Conservation (phyloP, 2,797 vertebrate species). For the Enteromius afrohamiltoni region DNA sequence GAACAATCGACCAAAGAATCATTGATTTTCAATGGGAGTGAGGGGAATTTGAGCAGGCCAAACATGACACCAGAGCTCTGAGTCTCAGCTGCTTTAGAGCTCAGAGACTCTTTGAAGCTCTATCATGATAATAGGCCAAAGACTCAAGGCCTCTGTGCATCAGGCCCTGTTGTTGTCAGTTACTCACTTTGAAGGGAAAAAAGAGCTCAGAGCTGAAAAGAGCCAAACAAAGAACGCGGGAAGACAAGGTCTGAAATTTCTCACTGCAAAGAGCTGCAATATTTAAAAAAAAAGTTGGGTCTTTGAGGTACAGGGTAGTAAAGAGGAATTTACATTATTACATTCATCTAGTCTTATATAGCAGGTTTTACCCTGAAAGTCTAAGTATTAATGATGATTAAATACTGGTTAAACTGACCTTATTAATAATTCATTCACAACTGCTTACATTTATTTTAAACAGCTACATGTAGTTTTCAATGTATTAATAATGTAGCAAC, state of each 20-base stretch:
- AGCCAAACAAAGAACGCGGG: conserved; percentile 51
- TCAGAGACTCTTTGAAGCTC: conserved; percentile 70
- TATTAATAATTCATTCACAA: not conserved
- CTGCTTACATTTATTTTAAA: not conserved
- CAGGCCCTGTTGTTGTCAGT: conserved; percentile 70
- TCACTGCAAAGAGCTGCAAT: conserved; percentile 8
- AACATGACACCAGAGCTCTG: conserved; percentile 65
- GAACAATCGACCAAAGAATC: conserved; percentile 77
- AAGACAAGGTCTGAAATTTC: conserved; percentile 35
- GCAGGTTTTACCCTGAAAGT: not conserved
- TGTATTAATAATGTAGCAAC: not conserved
- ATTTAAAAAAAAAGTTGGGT: not conserved
- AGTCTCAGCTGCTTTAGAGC: conserved; percentile 69
- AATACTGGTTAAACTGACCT: not conserved
- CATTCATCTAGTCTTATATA: not conserved
- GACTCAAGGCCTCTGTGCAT: conserved; percentile 66
- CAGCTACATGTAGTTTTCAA: not conserved
- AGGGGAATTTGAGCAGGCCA: conserved; percentile 68
- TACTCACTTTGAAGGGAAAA: conserved; percentile 70
- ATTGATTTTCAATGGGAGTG: conserved; percentile 72
- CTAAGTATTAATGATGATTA: not conserved
- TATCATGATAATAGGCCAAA: conserved; percentile 64
- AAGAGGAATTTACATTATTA: not conserved
- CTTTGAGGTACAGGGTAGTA: not conserved
- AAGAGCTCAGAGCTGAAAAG: conserved; percentile 52